Evolutionary conservation across 2,888 invertebrate species (phyloP).

Genomic region (Microctonus brassicae): DNA sequence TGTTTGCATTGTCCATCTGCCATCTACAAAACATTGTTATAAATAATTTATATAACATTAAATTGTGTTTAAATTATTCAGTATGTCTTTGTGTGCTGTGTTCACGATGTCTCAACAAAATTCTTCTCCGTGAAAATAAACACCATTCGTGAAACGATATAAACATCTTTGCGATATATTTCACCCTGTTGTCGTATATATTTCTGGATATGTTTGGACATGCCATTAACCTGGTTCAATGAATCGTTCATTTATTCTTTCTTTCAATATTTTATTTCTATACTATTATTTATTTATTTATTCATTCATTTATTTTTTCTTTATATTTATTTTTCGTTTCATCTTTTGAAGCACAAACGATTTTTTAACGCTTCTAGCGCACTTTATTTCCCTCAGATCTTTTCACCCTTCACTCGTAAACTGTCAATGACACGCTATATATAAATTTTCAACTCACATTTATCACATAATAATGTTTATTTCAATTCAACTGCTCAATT

Average conservation of each 20-base stretch:
- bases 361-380: background rate
- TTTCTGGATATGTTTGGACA: conserved; percentile 30
- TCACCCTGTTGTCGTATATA: conserved; percentile 20
- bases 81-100: too few relatives aligned
- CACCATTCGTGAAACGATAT: conserved; percentile 23
- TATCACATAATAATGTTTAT: background rate
- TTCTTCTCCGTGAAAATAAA: conserved; percentile 22
- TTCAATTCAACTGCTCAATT: background rate
- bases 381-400: background rate
- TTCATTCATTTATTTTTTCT: background rate
- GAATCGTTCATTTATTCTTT: conserved; percentile 5
- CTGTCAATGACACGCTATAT: background rate
- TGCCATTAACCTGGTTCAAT: conserved; percentile 22
- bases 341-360: background rate
- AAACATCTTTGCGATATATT: conserved; percentile 28
- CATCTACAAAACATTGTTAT: too few relatives aligned
- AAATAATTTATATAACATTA: too few relatives aligned
- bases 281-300: background rate
- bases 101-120: too few relatives aligned
- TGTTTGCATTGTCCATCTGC: too few relatives aligned
- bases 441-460: background rate
- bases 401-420: background rate
- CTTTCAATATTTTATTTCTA: too few relatives aligned
- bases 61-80: too few relatives aligned
- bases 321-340: background rate